Base-by-base conservation (phyloP, 2,113 vertebrate species). In the Geothlypis trichas region DNA sequence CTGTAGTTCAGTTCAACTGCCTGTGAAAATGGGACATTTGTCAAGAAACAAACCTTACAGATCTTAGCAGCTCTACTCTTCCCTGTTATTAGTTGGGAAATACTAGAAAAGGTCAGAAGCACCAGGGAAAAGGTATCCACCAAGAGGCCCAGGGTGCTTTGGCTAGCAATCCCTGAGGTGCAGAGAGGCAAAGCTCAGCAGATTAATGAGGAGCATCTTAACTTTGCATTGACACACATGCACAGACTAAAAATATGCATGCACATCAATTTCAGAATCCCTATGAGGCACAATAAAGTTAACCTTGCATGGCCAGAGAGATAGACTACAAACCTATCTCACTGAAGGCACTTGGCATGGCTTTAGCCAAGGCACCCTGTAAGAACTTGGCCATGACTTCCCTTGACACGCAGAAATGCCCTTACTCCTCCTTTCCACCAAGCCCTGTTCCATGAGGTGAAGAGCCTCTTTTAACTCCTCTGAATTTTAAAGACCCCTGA, bases 1-100 rank as follows among this genome's bases (percentile, higher is more conserved):
- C 97, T 97, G 97, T 97, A 98, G 97, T 96, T 98, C 95, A 46
- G 97, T 98, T 98, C 98, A 98, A 98, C 98, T 98, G 98, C 94
- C 98, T 98, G 97, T 98, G 98, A 98, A 98, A 98, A 98, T 98
- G 97, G 97, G 97, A 97, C 97, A 98, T 98, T 98, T 98, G 96
- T 98, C 97, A 98, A 97, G 97, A 97, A 98, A 98, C 94, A 98
- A 98, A 97, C 92, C 93, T 98, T 95, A 15, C 93, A 92, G 93
- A 92, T 96, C 95, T 96, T 94, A 97, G 93, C 54, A 63, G 90
- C 84, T 92, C 62, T 84, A 95, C 74, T 97, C 94, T 96, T 97
- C 90, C 93, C 93, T 90, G 65, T 59, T 97, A 94, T 96, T 94
- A 96, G 84, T 28, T 95, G 55, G 94, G 57, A 86, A 93, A 96